Percentiles rank a stretch among this genome's conserved stretches.
Conservation (phyloP, 2,888 invertebrate species). For the Caenorhabditis macrosperma region DNA sequence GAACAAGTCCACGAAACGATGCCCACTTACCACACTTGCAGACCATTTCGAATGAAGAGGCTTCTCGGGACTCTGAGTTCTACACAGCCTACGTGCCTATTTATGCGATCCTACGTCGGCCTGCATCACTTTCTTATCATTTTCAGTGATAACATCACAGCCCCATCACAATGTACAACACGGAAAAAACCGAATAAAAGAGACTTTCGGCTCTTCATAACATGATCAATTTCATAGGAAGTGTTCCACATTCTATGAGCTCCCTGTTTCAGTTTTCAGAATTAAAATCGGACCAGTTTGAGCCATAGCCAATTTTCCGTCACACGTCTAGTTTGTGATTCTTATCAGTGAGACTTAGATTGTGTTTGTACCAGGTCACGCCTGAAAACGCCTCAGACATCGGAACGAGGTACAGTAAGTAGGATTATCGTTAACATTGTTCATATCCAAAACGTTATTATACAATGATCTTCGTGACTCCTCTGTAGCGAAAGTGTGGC, state of each 20-base stretch:
- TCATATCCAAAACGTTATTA: background rate
- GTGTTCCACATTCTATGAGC: no score
- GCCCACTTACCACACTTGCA: conserved; percentile 52
- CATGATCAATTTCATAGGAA: no score
- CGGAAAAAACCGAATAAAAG: background rate
- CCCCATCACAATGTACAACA: conserved; percentile 50
- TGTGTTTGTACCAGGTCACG: background rate
- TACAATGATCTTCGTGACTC: conserved; percentile 22
- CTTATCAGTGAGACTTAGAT: conserved; percentile 20
- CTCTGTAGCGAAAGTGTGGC: conserved; percentile 38
- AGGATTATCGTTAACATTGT: background rate
- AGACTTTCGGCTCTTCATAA: no score
- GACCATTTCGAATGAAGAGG: conserved; percentile 13
- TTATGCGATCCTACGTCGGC: background rate
- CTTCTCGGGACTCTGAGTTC: background rate
- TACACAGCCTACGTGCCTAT: background rate
- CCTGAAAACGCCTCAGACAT: background rate
- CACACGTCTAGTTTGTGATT: conserved; percentile 49
- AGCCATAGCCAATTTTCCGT: background rate
- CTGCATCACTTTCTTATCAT: background rate
- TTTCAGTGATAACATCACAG: conserved; percentile 24
- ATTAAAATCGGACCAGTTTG: background rate
- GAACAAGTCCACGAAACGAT: background rate
- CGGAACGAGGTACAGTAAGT: background rate
- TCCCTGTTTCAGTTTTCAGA: background rate